Base-by-base conservation (phyloP, 2,113 vertebrate genomes). In the cat (Felis catus) region DNA sequence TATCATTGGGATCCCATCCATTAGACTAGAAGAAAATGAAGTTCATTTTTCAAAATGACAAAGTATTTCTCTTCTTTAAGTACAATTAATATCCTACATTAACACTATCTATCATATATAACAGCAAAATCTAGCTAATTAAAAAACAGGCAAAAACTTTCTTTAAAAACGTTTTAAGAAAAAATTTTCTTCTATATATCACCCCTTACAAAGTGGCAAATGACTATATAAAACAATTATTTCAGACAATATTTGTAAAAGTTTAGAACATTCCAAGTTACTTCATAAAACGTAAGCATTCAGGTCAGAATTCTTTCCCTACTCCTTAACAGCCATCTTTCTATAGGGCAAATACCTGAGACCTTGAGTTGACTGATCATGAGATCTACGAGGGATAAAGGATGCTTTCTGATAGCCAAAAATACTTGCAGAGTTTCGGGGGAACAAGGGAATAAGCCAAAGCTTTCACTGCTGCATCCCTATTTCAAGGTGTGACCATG, bases 1-100 rank as follows among this genome's bases (percentile, higher is more conserved):
- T 99, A 98, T 99, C 99, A 98, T 99, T 99, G 98, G 99, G 99
- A 99, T 99, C 99, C 99, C 99, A 99, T 95, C 99, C 99, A 95
- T 99, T 99, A 98, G 99, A 99, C 99, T 99, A 97, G 95, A 99
- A 99, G 92, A 98, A 96, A 98, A 99, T 45, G 86, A 97, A 94
- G 92, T 33, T 97, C 7, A 21, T 96, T 98, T 98, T 98, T 98
- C 96, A 98, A 98, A 98, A 98, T 92, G 95, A 94, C 84, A 97
- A 98, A 98, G 95, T 89, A 90, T 53, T 91, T 87, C 31, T 92
- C 36, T 74, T 87, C 19, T 97, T 94, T 70, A 96, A 45, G 63
- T 90, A 84, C 1, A 94, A 29, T 68, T 27, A 83, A 12, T 29
- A 79, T 48, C n/a, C n/a, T 83, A 73, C 1, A 83, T 16, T 73